These are phyloP conservation scores for Synergus umbraculus DNA, from an alignment of 2,888 invertebrate species.

Conservation along the genomic window DNA sequence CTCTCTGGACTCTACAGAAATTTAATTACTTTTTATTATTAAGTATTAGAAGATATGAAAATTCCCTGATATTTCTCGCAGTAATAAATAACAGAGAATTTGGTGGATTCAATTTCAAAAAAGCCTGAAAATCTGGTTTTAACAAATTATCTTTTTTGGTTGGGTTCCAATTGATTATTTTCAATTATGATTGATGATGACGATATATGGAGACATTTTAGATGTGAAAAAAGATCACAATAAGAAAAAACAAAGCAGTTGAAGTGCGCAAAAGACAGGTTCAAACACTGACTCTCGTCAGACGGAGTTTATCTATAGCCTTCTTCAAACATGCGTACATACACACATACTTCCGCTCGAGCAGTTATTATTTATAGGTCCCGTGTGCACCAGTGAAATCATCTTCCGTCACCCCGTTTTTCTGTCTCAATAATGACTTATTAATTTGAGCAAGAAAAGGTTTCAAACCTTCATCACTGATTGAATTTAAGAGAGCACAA, in stretches of 20 bases:
- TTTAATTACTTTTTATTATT: background rate
- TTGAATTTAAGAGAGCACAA: background rate
- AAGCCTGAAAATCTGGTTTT: too few relatives aligned
- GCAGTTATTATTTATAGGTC: constrained; percentile 51
- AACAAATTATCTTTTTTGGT: background rate
- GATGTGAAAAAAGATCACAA: background rate
- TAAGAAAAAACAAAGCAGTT: constrained; percentile 35
- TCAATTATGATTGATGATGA: background rate
- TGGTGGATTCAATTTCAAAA: too few relatives aligned
- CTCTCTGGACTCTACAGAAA: background rate
- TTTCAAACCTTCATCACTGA: background rate
- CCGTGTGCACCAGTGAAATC: constrained; percentile 37
- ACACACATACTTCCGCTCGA: constrained; percentile 45
- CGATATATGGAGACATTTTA: background rate
- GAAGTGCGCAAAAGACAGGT: constrained; percentile 29
- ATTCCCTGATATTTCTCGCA: too few relatives aligned
- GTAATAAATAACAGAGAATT: too few relatives aligned
- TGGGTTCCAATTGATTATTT: background rate
- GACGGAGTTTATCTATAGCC: constrained; percentile 52
- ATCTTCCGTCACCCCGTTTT: constrained; percentile 18
- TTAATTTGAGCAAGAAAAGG: background rate
- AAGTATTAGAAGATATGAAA: too few relatives aligned
- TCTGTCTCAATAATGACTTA: constrained; percentile 27
- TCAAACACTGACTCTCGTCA: constrained; percentile 35
- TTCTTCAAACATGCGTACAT: constrained; percentile 22